A percentile compares a stretch with the other conserved stretches of the same genome.
Conservation (phyloP, 2,113 vertebrate species). For the Nibea coibor region DNA sequence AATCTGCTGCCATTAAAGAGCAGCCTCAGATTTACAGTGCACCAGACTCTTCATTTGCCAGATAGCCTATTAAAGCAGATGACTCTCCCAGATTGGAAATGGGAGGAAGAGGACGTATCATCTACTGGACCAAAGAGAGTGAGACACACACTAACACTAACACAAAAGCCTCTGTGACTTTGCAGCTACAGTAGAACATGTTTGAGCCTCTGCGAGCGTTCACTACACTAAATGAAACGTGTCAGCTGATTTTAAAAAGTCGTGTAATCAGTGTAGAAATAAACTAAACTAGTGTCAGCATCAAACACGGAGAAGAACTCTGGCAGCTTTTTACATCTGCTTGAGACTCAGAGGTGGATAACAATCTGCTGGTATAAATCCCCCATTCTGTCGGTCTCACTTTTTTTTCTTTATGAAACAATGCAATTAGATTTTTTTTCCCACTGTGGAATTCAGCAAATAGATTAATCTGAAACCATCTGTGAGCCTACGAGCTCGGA, state of each 20-base stretch:
- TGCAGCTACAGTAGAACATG: neutral
- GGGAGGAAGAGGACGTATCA: constrained; percentile 69
- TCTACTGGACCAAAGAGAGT: constrained; percentile 57
- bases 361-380: constrained; percentile 12
- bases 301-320: constrained; percentile 13
- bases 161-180: constrained; percentile 26
- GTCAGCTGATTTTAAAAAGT: neutral
- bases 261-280: neutral
- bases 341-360: constrained; percentile 17
- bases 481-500: constrained; percentile 22
- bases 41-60: constrained; percentile 81
- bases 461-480: constrained; percentile 62
- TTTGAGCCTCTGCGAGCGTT: constrained; percentile 14
- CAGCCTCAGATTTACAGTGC: constrained; percentile 82
- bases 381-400: neutral
- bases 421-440: constrained; percentile 25
- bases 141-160: constrained; percentile 30
- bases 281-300: neutral
- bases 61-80: constrained; percentile 84
- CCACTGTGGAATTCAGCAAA: constrained; percentile 49
- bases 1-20: constrained; percentile 84
- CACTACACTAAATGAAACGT: neutral
- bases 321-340: constrained; percentile 3
- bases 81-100: constrained; percentile 81
- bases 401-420: constrained; percentile 42